These are phyloP conservation scores for Caerostris extrusa DNA, from an alignment of 1,140 invertebrate genomes.

Conservation along the genomic window DNA sequence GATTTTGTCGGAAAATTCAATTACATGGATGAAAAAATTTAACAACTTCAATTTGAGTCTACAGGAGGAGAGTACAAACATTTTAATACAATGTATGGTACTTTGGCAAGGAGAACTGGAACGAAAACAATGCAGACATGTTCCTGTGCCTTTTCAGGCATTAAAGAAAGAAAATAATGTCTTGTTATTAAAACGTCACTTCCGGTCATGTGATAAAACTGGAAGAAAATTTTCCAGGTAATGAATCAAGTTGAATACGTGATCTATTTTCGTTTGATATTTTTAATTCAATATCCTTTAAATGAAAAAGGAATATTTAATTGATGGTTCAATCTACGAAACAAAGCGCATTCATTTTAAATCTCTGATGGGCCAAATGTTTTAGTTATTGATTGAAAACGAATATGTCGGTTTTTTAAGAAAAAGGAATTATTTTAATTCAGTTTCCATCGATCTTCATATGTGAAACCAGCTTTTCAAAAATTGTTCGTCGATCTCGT, in stretches of 20 bases:
- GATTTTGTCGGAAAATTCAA: neutral
- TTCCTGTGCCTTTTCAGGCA: no score
- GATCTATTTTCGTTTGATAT: constrained; percentile 54
- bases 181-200: neutral
- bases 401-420: constrained; percentile 83
- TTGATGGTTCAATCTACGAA: constrained; percentile 57
- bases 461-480: constrained; percentile 13
- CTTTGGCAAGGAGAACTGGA: neutral
- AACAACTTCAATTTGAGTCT: neutral
- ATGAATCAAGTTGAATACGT: neutral
- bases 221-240: constrained; percentile 39
- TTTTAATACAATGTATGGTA: neutral
- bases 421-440: constrained; percentile 81
- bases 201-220: constrained; percentile 80
- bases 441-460: constrained; percentile 18
- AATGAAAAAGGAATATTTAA: constrained; percentile 62
- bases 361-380: constrained; percentile 48
- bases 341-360: constrained; percentile 50
- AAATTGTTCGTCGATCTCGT: no score
- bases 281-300: constrained; percentile 51
- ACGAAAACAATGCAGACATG: neutral
- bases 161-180: neutral
- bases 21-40: constrained; percentile 22
- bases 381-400: constrained; percentile 87
- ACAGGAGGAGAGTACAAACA: neutral